A percentile compares a stretch with the other conserved stretches of the same genome.
Conservation (phyloP, 1,140 invertebrate species). For the Scaptomyza montana region DNA sequence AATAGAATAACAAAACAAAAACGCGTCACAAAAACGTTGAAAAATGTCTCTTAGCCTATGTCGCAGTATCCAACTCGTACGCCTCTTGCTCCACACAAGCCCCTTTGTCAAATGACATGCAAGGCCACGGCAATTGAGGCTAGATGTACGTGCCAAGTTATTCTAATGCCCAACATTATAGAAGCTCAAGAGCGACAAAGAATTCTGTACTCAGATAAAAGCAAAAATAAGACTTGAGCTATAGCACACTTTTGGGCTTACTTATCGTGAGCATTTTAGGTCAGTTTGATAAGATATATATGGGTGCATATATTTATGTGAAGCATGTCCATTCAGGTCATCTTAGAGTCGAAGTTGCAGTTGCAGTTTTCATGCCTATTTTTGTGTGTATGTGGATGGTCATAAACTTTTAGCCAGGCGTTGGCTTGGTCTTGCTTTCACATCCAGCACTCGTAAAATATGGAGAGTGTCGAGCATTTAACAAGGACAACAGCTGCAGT, state of each 20-base stretch:
- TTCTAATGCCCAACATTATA: neutral
- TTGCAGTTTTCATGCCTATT: neutral
- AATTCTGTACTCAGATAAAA: neutral
- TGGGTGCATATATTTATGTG: neutral
- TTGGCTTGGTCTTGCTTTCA: constrained; percentile 5
- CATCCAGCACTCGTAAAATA: constrained; percentile 32
- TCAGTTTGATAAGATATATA: constrained; percentile 1
- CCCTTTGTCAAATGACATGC: constrained; percentile 3
- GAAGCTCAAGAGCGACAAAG: neutral
- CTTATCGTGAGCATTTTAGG: neutral
- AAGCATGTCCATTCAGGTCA: constrained; percentile 22
- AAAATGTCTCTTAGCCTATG: constrained; percentile 27
- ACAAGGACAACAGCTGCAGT: constrained; percentile 20
- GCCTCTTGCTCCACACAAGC: neutral
- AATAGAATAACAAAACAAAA: constrained; percentile 61
- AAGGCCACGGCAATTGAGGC: constrained; percentile 7
- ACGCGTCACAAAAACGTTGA: constrained; percentile 25
- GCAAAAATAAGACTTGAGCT: neutral
- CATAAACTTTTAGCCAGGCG: constrained; percentile 13
- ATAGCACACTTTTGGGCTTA: constrained; percentile 4
- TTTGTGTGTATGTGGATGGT: neutral
- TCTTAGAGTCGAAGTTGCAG: neutral
- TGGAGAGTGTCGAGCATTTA: constrained; percentile 32
- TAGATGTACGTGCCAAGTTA: constrained; percentile 10
- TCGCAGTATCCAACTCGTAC: neutral